Evolutionary conservation across 1,140 invertebrate genomes (phyloP).

Genomic region (Eriosoma lanigerum): DNA sequence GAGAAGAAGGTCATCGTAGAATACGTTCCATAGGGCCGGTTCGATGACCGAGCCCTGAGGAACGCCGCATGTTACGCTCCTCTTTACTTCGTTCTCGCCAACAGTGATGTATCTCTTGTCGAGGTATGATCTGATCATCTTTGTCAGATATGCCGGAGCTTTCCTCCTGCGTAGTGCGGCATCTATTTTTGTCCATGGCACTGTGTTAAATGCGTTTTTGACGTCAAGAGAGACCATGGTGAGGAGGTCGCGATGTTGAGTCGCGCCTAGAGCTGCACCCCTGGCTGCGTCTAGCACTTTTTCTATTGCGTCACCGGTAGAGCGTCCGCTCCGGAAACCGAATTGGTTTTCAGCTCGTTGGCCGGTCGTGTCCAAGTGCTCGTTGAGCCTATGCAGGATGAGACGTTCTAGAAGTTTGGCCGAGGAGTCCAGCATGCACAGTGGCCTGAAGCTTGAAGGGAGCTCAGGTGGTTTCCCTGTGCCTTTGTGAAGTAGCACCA

Average conservation of each 20-base stretch:
- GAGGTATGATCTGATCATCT: background rate
- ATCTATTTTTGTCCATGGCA: conserved; percentile 24
- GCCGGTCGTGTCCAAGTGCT: background rate
- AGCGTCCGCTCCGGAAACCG: background rate
- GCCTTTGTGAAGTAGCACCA: background rate
- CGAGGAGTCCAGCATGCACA: background rate
- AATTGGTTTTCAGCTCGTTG: background rate
- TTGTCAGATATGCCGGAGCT: background rate
- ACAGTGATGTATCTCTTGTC: no score
- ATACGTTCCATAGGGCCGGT: no score
- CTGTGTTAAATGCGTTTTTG: background rate
- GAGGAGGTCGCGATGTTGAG: no score
- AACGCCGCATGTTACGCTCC: no score
- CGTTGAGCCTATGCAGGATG: background rate
- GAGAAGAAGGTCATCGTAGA: no score
- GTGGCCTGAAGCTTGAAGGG: background rate
- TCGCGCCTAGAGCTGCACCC: background rate
- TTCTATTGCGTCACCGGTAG: background rate
- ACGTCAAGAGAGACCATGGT: background rate
- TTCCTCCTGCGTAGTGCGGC: background rate
- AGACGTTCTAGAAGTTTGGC: background rate
- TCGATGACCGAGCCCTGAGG: no score
- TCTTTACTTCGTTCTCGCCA: no score
- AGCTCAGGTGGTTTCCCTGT: background rate
- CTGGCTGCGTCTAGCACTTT: background rate